Base-by-base conservation (phyloP, 1,140 invertebrate genomes). In the Zaprionus camerounensis region DNA sequence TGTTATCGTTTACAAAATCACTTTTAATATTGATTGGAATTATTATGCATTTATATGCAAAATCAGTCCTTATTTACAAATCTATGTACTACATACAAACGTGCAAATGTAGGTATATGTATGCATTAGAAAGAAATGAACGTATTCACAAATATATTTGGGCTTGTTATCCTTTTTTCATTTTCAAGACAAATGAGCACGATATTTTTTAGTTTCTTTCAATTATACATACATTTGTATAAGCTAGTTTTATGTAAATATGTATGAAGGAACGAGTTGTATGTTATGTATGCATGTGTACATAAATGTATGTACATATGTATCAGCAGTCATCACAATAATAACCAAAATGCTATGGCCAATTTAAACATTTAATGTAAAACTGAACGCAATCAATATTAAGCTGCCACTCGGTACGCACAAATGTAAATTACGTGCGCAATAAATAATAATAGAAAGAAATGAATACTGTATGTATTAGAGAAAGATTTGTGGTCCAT, bases 401-500 rank as follows among this genome's bases (percentile, higher is more conserved):
- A 62, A 31, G 34, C 20, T 70, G 12, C 2, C 26, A n/a, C 34
- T 31, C 12, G 22, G n/a, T 36, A 38, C 20, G 15, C 34, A 20
- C 59, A 46, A 36, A 62, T 38, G 46, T 31, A 63, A 38, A 58
- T 58, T 44, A 12, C 7, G 41, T 38, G n/a, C 15, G 24, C 5
- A 49, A 51, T 28, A 71, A 41, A 58, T 36, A 38, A 31, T 56
- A 51, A 51, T 51, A 51, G 11, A 51, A 22, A 24, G 46, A 58
- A 58, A 28, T 53, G 22, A 28, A 69, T 36, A 58, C 51, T 69
- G 28, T n/a, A 51, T 61, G 24, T 71, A 57, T 22, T 57, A 41
- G 51, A 41, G 67, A 71, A 70, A 71, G 46, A 64, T 38, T 41
- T 63, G 61, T 58, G 31, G 44, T 55, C 51, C 59, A 44, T 67